phyloP scores from a whole-genome alignment of 2,888 invertebrate species.

The Pheosia tremula region DNA sequence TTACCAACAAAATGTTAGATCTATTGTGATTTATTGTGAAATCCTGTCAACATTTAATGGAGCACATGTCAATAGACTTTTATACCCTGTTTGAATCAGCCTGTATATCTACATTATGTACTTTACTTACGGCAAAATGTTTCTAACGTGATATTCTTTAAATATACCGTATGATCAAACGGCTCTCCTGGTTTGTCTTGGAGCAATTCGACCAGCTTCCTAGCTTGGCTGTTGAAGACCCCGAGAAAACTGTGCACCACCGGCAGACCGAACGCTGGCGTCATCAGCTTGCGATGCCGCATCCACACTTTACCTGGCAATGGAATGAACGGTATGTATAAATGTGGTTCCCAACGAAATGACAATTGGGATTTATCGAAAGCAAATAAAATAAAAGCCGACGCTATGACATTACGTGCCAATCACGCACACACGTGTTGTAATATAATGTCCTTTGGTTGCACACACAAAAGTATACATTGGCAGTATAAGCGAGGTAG shows the following conservation, averaged over 20 bases:
- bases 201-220: constrained; percentile 51
- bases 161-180: constrained; percentile 67
- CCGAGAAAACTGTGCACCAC: constrained; percentile 57
- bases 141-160: constrained; percentile 63
- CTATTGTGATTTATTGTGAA: not conserved
- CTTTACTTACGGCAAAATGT: constrained; percentile 65
- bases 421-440: too few species aligned
- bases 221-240: constrained; percentile 59
- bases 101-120: not conserved
- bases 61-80: too few species aligned
- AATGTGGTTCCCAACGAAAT: not conserved
- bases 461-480: too few species aligned
- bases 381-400: too few species aligned
- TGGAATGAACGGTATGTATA: constrained; percentile 19
- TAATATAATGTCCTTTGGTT: too few species aligned
- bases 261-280: constrained; percentile 60
- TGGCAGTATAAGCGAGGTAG: too few species aligned
- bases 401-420: too few species aligned
- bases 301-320: constrained; percentile 54
- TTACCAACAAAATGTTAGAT: too few species aligned
- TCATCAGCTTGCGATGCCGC: constrained; percentile 59
- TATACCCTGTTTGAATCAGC: not conserved
- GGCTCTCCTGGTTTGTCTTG: constrained; percentile 51
- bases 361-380: too few species aligned
- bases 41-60: too few species aligned